These are phyloP conservation scores for Mythimna albipuncta DNA, from an alignment of 2,888 invertebrate genomes.

Conservation along the genomic window DNA sequence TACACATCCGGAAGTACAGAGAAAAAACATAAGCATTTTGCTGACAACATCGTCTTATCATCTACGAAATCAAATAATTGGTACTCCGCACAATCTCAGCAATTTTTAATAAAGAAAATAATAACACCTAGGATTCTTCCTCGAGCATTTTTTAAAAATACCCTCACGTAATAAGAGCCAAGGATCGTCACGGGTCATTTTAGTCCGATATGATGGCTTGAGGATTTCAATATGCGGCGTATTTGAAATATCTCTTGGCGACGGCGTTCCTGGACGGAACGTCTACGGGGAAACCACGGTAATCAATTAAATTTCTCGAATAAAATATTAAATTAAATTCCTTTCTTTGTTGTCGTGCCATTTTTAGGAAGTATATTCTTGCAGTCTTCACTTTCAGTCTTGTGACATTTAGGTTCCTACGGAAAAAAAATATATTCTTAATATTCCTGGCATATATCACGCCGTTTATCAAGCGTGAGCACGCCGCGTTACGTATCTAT, in stretches of 20 bases:
- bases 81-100: constrained; percentile 48
- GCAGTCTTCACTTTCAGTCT: neutral
- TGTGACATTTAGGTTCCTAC: too few species aligned
- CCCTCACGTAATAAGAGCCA: constrained; percentile 75
- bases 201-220: constrained; percentile 81
- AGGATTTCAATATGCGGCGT: constrained; percentile 88
- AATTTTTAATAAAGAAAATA: constrained; percentile 65
- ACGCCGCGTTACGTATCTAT: neutral
- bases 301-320: constrained; percentile 83
- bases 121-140: constrained; percentile 60
- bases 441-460: neutral
- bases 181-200: constrained; percentile 78
- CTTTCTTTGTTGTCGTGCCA: constrained; percentile 53
- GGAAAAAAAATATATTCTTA: neutral
- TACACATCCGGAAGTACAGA: neutral
- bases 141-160: constrained; percentile 66
- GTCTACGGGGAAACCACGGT: constrained; percentile 71
- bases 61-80: constrained; percentile 27
- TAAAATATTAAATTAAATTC: constrained; percentile 80
- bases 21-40: neutral
- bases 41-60: neutral
- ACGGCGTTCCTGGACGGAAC: constrained; percentile 75
- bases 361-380: constrained; percentile 42
- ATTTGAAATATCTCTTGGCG: constrained; percentile 84
- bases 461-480: neutral